Percentiles rank a stretch among this genome's conserved stretches.
phyloP scores from a whole-genome alignment of 1,140 invertebrate species.

The Apis laboriosa region DNA sequence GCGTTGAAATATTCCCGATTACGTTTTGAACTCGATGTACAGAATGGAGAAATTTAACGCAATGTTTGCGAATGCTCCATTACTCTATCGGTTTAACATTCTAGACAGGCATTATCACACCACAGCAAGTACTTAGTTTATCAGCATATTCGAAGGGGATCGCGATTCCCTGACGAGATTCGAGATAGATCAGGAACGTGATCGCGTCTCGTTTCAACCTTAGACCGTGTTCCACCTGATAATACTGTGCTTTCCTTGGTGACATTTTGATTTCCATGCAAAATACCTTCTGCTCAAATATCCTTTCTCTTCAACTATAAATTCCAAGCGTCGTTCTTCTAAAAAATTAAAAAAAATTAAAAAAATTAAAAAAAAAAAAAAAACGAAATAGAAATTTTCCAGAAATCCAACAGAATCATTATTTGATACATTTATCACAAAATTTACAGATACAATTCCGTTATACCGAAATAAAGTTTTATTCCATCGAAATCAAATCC shows the following conservation, averaged over 20 bases:
- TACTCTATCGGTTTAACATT: conserved; percentile 9
- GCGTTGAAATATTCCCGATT: no score
- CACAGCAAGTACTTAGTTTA: background rate
- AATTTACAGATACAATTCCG: no score
- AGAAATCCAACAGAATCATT: no score
- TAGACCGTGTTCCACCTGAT: background rate
- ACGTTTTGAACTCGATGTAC: no score
- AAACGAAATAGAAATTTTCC: no score
- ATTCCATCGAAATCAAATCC: no score
- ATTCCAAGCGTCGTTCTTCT: no score
- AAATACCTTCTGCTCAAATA: background rate
- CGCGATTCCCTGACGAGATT: conserved; percentile 8
- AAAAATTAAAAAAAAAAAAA: background rate
- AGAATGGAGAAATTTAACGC: background rate
- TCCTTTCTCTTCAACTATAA: background rate
- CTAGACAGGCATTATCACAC: background rate
- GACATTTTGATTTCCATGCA: conserved; percentile 11
- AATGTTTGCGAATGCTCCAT: background rate
- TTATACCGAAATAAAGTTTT: no score
- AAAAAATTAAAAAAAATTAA: background rate
- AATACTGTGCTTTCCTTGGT: background rate
- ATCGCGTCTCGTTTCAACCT: background rate
- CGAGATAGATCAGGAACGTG: conserved; percentile 19
- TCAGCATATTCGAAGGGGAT: conserved; percentile 16
- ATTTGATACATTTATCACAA: no score